Percentiles rank a stretch among this genome's conserved stretches.
phyloP scores from a whole-genome alignment of 64 coral and sea anemone genomes.

The Montipora foliosa region DNA sequence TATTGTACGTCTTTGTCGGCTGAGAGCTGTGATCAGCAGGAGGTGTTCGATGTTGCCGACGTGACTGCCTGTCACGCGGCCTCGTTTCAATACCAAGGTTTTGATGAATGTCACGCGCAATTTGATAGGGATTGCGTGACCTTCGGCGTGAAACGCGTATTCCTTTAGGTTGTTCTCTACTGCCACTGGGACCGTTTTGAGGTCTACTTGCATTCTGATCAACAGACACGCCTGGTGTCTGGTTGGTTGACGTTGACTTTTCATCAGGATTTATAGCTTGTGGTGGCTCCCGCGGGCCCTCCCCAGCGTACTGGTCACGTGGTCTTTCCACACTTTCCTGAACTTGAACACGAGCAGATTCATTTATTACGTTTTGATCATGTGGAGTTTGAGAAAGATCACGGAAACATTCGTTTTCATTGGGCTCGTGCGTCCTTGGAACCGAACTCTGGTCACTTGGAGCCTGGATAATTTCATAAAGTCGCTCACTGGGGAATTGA shows the following conservation, averaged over 20 bases:
- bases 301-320: constrained; percentile 42
- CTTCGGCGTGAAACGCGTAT: constrained; percentile 20
- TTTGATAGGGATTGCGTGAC: constrained; percentile 48
- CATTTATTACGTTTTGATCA: constrained; percentile 12
- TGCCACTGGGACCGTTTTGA: constrained; percentile 2
- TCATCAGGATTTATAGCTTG: constrained; percentile 13
- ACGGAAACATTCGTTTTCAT: neutral
- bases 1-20: neutral
- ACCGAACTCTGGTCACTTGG: constrained; percentile 13
- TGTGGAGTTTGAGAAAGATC: neutral
- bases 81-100: constrained; percentile 53
- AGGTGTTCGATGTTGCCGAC: neutral
- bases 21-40: neutral
- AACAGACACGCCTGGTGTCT: neutral
- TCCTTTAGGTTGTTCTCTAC: constrained; percentile 26
- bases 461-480: constrained; percentile 2
- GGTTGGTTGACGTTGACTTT: neutral
- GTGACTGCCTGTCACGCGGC: neutral
- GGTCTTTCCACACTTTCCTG: neutral
- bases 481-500: neutral
- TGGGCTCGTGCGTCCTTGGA: constrained; percentile 4
- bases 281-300: constrained; percentile 29
- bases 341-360: neutral
- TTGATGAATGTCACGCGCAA: constrained; percentile 42
- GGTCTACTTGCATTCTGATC: constrained; percentile 26